These are phyloP conservation scores for Nannobrachium achirus DNA, from an alignment of 2,113 vertebrate species.

Conservation along the genomic window DNA sequence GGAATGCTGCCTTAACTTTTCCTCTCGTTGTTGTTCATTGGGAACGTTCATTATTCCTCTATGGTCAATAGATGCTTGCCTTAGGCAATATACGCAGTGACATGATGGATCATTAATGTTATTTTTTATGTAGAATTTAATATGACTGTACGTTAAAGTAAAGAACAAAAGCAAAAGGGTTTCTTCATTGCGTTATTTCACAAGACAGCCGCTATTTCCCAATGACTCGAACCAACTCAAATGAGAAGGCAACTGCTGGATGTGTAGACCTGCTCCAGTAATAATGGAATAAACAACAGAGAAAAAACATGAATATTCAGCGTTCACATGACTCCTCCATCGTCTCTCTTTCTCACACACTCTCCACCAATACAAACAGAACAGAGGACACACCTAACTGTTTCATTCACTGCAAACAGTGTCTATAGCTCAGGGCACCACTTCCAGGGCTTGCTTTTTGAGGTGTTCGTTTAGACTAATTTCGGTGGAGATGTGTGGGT, in stretches of 20 bases:
- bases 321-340: conserved; percentile 44
- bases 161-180: background rate
- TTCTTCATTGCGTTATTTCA: too few species aligned
- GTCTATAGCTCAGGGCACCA: conserved; percentile 67
- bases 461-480: conserved; percentile 72
- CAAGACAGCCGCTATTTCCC: too few species aligned
- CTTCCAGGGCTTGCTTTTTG: conserved; percentile 59
- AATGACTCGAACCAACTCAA: conserved; percentile 5
- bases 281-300: conserved; percentile 59
- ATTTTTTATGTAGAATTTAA: conserved; percentile 71
- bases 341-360: conserved; percentile 20
- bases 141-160: conserved; percentile 66
- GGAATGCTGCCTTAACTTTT: conserved; percentile 65
- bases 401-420: conserved; percentile 49
- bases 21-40: conserved; percentile 64
- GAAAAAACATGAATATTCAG: conserved; percentile 30
- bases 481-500: conserved; percentile 57
- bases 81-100: conserved; percentile 43
- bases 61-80: conserved; percentile 59
- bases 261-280: conserved; percentile 45
- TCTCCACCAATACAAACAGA: conserved; percentile 64
- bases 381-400: conserved; percentile 66
- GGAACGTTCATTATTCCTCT: conserved; percentile 43
- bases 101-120: conserved; percentile 74
- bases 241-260: conserved; percentile 3